Conservation (phyloP, 2,888 invertebrate species). For the Clusia tigrina region DNA sequence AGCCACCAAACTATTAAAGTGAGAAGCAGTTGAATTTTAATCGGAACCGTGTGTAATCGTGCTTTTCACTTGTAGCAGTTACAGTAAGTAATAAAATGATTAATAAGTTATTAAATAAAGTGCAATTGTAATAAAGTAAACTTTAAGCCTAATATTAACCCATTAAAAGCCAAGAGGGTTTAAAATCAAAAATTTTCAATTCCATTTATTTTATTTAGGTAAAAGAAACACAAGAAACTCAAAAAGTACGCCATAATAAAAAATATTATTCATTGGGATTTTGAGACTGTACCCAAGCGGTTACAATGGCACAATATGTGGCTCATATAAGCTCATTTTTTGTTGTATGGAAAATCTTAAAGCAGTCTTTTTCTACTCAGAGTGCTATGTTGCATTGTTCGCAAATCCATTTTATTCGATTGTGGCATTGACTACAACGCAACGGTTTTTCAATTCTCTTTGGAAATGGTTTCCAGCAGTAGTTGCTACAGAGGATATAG, state of each 20-base stretch:
- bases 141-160: too few species aligned
- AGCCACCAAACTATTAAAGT: too few species aligned
- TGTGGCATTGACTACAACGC: constrained; percentile 29
- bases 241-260: background rate
- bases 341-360: constrained; percentile 22
- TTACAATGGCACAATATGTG: constrained; percentile 8
- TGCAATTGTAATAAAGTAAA: too few species aligned
- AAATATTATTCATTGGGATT: background rate
- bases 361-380: constrained; percentile 20
- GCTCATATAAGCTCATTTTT: constrained; percentile 14
- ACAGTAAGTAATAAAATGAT: too few species aligned
- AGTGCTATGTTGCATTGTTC: constrained; percentile 25
- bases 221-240: too few species aligned
- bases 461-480: constrained; percentile 29
- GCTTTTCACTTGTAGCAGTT: too few species aligned
- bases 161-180: constrained; percentile 2
- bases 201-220: constrained; percentile 4
- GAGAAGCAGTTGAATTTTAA: too few species aligned
- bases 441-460: constrained; percentile 29
- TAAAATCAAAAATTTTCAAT: constrained; percentile 5
- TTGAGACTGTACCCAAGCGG: constrained; percentile 8
- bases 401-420: constrained; percentile 32
- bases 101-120: too few species aligned
- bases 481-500: constrained; percentile 19
- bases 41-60: too few species aligned